These are phyloP conservation scores for Druceiella hillmani DNA, from an alignment of 2,888 invertebrate species.

Conservation along the genomic window DNA sequence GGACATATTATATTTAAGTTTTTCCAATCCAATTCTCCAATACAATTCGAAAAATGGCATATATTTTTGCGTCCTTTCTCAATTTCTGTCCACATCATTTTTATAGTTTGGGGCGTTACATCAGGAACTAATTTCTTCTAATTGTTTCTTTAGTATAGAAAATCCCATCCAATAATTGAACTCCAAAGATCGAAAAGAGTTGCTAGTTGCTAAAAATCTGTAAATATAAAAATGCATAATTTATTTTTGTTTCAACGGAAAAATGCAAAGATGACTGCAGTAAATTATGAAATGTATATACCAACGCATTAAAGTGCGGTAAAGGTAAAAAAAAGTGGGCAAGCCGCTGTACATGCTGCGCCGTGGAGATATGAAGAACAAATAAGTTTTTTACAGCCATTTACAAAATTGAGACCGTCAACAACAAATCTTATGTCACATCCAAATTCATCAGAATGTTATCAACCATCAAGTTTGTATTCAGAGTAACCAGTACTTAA, in stretches of 20 bases:
- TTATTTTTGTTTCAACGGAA: conserved; percentile 3
- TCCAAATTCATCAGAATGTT: too few relatives aligned
- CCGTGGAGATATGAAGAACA: conserved; percentile 25
- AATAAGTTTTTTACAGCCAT: conserved; percentile 22
- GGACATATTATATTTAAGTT: too few relatives aligned
- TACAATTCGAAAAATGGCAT: too few relatives aligned
- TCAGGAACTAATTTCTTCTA: too few relatives aligned
- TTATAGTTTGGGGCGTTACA: too few relatives aligned
- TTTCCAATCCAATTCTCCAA: too few relatives aligned
- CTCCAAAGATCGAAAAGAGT: conserved; percentile 2
- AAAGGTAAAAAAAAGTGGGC: background rate
- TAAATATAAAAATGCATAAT: conserved; percentile 3
- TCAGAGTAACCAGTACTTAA: background rate
- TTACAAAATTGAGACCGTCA: conserved; percentile 16
- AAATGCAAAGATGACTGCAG: conserved; percentile 1
- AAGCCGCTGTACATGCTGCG: conserved; percentile 13
- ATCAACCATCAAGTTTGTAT: too few relatives aligned
- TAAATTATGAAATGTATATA: too few relatives aligned
- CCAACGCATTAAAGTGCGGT: background rate
- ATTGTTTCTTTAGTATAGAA: too few relatives aligned
- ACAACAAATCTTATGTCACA: conserved; percentile 15
- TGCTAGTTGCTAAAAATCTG: conserved; percentile 4
- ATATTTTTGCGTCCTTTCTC: too few relatives aligned
- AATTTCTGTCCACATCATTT: too few relatives aligned
- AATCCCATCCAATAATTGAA: too few relatives aligned